Evolutionary conservation across 1,140 invertebrate genomes (phyloP).

Genomic region (Tigriopus japonicus): DNA sequence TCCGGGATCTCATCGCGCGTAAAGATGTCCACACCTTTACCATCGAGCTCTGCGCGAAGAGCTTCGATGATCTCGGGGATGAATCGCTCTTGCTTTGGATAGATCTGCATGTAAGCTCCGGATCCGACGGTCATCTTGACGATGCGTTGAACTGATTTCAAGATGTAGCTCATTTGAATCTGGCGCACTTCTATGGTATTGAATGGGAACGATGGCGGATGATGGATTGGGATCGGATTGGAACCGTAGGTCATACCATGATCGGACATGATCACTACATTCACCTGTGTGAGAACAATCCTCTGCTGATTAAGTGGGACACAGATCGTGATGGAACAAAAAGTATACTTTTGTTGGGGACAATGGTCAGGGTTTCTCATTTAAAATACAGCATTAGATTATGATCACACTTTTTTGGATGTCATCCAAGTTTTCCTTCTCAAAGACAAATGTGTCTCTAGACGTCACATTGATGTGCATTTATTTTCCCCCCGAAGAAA

Average conservation of each 20-base stretch:
- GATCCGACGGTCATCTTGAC: conserved; percentile 1
- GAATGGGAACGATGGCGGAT: neutral
- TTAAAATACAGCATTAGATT: too few species aligned
- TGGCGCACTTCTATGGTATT: neutral
- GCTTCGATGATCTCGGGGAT: neutral
- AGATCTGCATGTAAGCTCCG: conserved; percentile 5
- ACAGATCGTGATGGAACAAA: too few species aligned
- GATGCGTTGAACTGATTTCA: neutral
- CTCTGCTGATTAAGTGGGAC: neutral
- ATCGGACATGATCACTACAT: conserved; percentile 7
- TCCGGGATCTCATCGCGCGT: conserved; percentile 7
- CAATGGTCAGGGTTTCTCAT: too few species aligned
- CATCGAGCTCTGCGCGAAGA: neutral
- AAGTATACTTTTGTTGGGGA: too few species aligned
- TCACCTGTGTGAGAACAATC: neutral
- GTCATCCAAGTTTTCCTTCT: too few species aligned
- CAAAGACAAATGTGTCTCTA: too few species aligned
- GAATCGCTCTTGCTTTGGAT: neutral
- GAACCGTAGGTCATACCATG: conserved; percentile 10
- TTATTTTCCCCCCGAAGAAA: too few species aligned
- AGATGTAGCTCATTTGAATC: neutral
- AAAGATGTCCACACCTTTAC: neutral
- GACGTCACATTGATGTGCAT: too few species aligned
- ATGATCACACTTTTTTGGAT: too few species aligned
- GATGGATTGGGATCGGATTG: neutral